Evolutionary conservation across 2,113 vertebrate species (phyloP).

Genomic region (Smithornis capensis): DNA sequence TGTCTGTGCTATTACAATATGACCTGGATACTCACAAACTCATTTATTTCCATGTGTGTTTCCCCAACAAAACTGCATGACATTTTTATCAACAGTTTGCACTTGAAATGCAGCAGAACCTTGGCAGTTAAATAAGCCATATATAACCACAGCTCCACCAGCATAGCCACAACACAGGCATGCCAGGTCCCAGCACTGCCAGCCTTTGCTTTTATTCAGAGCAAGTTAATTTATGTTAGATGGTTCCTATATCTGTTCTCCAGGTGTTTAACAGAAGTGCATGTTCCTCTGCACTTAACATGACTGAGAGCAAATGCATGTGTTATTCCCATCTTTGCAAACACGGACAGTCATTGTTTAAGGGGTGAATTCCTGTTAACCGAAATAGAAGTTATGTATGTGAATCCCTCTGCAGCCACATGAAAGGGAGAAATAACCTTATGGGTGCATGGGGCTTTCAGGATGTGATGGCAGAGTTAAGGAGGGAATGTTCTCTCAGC

Average conservation of each 20-base stretch:
- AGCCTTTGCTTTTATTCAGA: neutral
- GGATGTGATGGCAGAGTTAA: neutral
- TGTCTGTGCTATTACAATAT: accelerated
- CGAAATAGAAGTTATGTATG: neutral
- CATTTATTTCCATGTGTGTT: neutral
- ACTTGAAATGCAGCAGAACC: neutral
- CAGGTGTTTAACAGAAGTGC: neutral
- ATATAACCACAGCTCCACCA: neutral
- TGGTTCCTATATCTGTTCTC: neutral
- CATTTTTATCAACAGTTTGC: neutral
- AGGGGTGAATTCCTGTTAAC: neutral
- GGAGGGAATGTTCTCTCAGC: neutral
- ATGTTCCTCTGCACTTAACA: neutral
- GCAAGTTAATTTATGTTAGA: neutral
- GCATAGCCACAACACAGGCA: neutral
- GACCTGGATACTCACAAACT: neutral
- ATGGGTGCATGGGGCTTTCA: neutral
- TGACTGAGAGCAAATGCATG: neutral
- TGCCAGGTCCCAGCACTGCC: neutral
- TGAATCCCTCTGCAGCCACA: neutral
- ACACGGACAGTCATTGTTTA: accelerated
- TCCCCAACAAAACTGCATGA: neutral
- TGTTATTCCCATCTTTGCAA: neutral
- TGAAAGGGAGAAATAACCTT: neutral
- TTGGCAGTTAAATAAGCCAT: neutral